A percentile compares a stretch with the other conserved stretches of the same genome.
Conservation (phyloP, 2,888 invertebrate genomes). For the Nezara viridula region DNA sequence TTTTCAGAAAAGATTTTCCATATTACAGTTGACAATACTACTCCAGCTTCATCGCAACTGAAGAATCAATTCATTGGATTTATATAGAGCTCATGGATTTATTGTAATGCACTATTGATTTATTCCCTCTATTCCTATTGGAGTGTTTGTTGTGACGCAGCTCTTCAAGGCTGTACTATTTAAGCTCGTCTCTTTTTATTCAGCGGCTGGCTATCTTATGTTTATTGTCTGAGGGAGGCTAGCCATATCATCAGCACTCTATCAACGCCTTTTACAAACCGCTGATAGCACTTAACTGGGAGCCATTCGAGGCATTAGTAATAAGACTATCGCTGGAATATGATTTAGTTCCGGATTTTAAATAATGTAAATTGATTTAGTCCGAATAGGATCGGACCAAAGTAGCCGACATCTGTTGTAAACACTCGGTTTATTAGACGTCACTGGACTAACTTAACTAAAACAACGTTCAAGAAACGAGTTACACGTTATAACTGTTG, state of each 20-base stretch:
- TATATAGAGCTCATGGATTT: background rate
- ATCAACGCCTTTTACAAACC: background rate
- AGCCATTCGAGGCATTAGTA: background rate
- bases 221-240: background rate
- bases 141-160: background rate
- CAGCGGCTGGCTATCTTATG: background rate
- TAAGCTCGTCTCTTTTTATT: slow-evolving; percentile 12
- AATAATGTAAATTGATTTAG: no score
- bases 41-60: background rate
- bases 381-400: no score
- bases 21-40: no score
- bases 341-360: no score
- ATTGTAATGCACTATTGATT: background rate
- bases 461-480: no score
- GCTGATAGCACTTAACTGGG: background rate
- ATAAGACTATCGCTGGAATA: background rate
- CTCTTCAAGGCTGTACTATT: background rate
- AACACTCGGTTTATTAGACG: no score
- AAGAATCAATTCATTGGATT: no score
- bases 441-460: no score
- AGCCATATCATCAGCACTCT: background rate
- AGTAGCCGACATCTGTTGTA: no score
- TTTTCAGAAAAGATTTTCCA: no score
- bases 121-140: background rate
- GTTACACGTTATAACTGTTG: no score